A percentile compares a stretch with the other conserved stretches of the same genome.
These are phyloP conservation scores for Cynopterus brachyotis DNA, from an alignment of 2,113 vertebrate species.

Conservation along the genomic window DNA sequence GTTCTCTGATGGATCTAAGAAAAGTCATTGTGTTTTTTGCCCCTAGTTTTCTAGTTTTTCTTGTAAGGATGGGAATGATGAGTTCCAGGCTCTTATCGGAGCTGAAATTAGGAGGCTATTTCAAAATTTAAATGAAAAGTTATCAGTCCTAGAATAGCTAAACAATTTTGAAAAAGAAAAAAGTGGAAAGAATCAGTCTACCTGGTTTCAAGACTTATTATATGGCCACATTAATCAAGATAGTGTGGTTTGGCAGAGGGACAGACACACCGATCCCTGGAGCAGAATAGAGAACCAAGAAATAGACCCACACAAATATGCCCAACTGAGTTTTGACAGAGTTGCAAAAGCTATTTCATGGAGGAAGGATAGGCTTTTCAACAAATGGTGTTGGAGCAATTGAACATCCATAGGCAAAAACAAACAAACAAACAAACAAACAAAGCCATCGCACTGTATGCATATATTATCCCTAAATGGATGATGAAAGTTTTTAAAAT, in stretches of 20 bases:
- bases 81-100: neutral
- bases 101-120: neutral
- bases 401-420: neutral
- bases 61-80: neutral
- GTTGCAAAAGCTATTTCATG: neutral
- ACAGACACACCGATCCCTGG: neutral
- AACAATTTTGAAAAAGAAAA: constrained; percentile 12
- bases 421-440: neutral
- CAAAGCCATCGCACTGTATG: neutral
- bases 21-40: neutral
- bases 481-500: neutral
- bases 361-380: neutral
- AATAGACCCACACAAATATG: neutral
- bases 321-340: neutral
- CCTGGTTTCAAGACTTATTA: neutral
- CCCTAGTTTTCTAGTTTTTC: neutral
- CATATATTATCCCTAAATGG: neutral
- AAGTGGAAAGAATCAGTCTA: neutral
- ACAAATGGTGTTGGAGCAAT: neutral
- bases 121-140: neutral
- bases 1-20: neutral
- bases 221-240: neutral
- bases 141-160: neutral
- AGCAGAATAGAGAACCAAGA: neutral
- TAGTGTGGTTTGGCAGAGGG: neutral